Percentiles rank a stretch among this genome's conserved stretches.
Conservation (phyloP, 23 tunicate genomes). For the Phallusia fumigata region DNA sequence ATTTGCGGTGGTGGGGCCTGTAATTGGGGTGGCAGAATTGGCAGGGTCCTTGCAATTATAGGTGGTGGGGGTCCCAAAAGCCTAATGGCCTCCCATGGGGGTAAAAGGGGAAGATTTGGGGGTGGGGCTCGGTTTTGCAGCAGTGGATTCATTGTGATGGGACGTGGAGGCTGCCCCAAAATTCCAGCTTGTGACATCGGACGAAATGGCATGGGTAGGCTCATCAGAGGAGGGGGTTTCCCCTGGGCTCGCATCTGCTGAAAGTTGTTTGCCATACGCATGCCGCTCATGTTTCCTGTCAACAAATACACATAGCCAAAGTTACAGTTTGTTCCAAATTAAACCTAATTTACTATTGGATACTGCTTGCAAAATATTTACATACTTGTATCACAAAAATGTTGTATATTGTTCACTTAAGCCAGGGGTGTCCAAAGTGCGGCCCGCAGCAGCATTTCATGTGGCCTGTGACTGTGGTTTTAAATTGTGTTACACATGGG, state of each 20-base stretch:
- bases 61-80: slow-evolving; percentile 1
- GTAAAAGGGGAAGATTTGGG: slow-evolving; percentile 5
- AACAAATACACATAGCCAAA: neutral
- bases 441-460: too few species aligned
- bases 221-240: neutral
- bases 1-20: neutral
- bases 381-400: too few species aligned
- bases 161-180: neutral
- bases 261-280: neutral
- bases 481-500: too few species aligned
- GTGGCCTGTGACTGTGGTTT: too few species aligned
- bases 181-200: neutral
- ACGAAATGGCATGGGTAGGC: neutral
- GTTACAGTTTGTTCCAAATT: neutral
- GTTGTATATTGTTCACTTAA: too few species aligned
- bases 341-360: too few species aligned
- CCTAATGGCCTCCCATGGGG: neutral
- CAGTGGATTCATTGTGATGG: neutral
- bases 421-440: too few species aligned
- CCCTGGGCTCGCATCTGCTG: neutral
- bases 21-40: neutral
- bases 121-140: neutral
- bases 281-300: neutral
- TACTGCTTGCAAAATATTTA: too few species aligned
- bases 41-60: neutral